Evolutionary conservation across 2,888 invertebrate genomes (phyloP).

Genomic region (Petrophora chlorosata): DNA sequence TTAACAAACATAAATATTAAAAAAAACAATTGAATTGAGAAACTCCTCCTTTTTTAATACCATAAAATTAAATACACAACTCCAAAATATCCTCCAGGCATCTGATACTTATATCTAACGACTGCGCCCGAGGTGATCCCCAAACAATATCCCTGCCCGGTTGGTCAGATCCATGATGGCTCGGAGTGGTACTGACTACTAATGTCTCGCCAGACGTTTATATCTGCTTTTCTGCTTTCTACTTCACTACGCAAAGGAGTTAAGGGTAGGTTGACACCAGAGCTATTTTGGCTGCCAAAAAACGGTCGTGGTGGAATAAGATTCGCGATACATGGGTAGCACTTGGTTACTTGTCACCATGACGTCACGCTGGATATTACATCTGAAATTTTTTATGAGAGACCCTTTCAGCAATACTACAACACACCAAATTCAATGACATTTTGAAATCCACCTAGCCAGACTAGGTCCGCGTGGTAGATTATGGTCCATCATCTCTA

Average conservation of each 20-base stretch:
- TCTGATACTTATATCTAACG: slow-evolving; percentile 19
- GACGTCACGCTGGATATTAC: too few species aligned
- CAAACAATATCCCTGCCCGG: slow-evolving; percentile 46
- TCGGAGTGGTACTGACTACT: slow-evolving; percentile 54
- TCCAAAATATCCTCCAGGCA: not conserved
- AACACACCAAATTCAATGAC: too few species aligned
- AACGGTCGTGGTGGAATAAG: not conserved
- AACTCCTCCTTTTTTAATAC: too few species aligned
- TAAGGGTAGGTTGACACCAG: not conserved
- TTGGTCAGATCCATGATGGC: slow-evolving; percentile 45
- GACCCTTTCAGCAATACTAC: too few species aligned
- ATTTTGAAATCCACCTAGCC: too few species aligned
- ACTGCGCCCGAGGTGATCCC: slow-evolving; percentile 41
- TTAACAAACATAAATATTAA: too few species aligned
- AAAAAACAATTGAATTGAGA: too few species aligned
- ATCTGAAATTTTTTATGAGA: too few species aligned
- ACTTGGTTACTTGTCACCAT: not conserved
- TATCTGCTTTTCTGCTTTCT: slow-evolving; percentile 48
- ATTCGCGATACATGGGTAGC: not conserved
- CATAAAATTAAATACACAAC: too few species aligned
- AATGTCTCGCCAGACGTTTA: slow-evolving; percentile 58
- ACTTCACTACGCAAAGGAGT: slow-evolving; percentile 3
- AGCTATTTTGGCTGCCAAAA: not conserved
- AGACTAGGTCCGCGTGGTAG: too few species aligned
- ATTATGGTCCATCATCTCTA: too few species aligned